These are phyloP conservation scores for Heliconius sara DNA, from an alignment of 2,888 invertebrate species.

Conservation along the genomic window DNA sequence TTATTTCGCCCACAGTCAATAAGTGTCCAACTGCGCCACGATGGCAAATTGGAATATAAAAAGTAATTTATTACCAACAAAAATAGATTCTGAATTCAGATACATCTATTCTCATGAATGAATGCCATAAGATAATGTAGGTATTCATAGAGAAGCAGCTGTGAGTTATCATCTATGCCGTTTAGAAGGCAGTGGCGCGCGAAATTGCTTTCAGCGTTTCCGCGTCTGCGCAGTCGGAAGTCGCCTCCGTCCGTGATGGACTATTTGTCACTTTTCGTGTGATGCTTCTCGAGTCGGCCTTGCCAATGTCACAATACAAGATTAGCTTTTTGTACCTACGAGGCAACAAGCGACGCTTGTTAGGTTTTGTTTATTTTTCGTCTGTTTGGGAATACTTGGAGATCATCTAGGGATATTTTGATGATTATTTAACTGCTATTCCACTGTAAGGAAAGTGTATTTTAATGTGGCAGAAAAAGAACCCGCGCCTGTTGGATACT, in stretches of 20 bases:
- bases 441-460: no score
- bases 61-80: background rate
- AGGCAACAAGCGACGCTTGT: background rate
- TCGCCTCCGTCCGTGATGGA: constrained; percentile 26
- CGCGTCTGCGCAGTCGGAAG: constrained; percentile 46
- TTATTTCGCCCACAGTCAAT: background rate
- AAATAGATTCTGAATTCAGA: background rate
- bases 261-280: constrained; percentile 29
- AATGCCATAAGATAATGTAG: background rate
- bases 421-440: no score
- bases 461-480: no score
- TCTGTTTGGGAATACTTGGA: background rate
- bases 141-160: background rate
- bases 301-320: constrained; percentile 20
- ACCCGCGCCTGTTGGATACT: no score
- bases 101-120: constrained; percentile 4
- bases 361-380: background rate
- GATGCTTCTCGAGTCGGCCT: constrained; percentile 24
- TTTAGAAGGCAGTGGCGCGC: constrained; percentile 38
- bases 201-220: constrained; percentile 45
- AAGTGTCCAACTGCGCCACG: background rate
- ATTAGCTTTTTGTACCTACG: constrained; percentile 7
- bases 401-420: background rate
- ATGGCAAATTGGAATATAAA: background rate
- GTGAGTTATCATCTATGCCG: background rate